Evolutionary conservation across 2,797 vertebrate species (phyloP), one percentile per base, ranked within the genome.

Genomic region (Clarias platycephalus): DNA sequence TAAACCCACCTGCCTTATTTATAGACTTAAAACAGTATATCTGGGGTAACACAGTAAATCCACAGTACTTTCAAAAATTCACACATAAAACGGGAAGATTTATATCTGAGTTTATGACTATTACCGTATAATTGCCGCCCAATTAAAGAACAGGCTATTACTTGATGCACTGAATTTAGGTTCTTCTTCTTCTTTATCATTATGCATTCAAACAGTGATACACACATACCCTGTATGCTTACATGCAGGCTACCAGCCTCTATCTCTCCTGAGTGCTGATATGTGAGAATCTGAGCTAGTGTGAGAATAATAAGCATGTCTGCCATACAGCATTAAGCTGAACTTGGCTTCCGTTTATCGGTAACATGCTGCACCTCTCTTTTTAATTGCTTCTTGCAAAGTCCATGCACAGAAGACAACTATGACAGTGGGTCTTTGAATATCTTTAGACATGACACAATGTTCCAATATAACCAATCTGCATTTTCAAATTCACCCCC

Each of bases 71-170:
- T 62, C 40, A 70, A 84, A 49, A 72, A 84, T 37, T 34, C 53
- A 60, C 2, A 67, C 24, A 57, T 80, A 64, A 26, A 40, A 22
- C 88, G 91, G 90, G 82, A 87, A 83, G 88, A 87, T 84, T 91
- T 92, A 90, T 86, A 87, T 91, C 87, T 90, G 89, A 90, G 91
- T 90, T 67, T 57, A 86, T 91, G 91, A 92, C 93, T 91, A 93
- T 90, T 92, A 90, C 90, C 88, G 89, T 92, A 91, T 93, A 93
- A 93, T 94, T 91, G 88, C 86, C 72, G 64, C 87, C 88, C 89
- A 91, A 93, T 92, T 93, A 93, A 91, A 92, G 92, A 87, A 78
- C 88, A 89, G 89, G 88, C 82, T 81, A 64, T 64, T 85, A 88
- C 9, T 31, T 58, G 67, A 40, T 84, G 78, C 13, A 55, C 63